Conservation (phyloP, 2,797 vertebrate genomes). For the Gila robusta region DNA sequence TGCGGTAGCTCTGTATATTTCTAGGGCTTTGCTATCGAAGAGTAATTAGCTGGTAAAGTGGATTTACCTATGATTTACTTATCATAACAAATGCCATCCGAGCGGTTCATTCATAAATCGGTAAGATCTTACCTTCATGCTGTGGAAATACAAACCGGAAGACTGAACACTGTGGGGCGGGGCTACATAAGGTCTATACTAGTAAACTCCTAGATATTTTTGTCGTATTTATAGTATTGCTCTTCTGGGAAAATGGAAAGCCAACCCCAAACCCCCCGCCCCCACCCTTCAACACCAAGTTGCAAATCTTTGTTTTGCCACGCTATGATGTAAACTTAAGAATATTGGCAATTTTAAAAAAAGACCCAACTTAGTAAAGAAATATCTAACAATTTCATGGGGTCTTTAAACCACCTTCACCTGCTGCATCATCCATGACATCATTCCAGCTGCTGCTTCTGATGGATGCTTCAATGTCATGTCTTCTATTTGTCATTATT, state of each 20-base stretch:
- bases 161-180: not conserved
- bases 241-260: not conserved
- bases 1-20: not conserved
- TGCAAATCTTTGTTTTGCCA: not conserved
- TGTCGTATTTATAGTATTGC: not conserved
- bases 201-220: not conserved
- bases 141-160: not conserved
- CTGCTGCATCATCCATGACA: slow-evolving; percentile 42
- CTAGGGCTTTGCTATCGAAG: not conserved
- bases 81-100: not conserved
- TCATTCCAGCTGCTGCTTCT: slow-evolving; percentile 43
- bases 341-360: not conserved
- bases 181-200: not conserved
- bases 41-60: not conserved
- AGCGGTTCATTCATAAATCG: not conserved
- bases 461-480: slow-evolving; percentile 41
- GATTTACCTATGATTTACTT: not conserved
- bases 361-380: not conserved
- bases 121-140: not conserved
- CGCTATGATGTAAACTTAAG: not conserved
- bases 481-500: slow-evolving; percentile 24
- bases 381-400: not conserved
- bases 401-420: slow-evolving; percentile 12
- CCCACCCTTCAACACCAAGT: not conserved
- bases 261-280: not conserved